Base-by-base conservation (phyloP, 2,888 invertebrate genomes). In the Hypercompe scribonia region DNA sequence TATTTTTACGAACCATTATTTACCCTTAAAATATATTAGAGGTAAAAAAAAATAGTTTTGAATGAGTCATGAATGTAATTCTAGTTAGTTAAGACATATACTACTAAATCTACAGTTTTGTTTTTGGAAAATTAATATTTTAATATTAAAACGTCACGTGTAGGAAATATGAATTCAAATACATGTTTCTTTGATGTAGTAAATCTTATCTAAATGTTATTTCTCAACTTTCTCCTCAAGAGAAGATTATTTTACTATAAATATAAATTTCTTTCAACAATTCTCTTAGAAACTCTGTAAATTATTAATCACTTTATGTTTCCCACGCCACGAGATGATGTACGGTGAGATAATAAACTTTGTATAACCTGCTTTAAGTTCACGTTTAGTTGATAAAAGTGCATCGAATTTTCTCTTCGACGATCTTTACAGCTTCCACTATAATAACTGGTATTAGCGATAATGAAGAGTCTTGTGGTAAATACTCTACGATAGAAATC, bases 251-350 rank as follows among this genome's bases (percentile, higher is more conserved):
- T 24, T 54, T 58, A 58, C 13, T 58, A 28, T 58, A 28, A 28
- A 58, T n/a, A 13, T 58, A 28, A 13, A 58, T 15, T 58, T 58
- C 13, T 28, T 39, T 64, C 13, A 28, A 65, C 10, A 65, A 39
- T 21, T 33, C 24, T 39, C 11, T 5, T 31, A 21, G 21, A 24
- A 33, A 63, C 28, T 28, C 33, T 39, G 15, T 63, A 36, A 68
- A 28, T 36, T 36, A 65, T 65, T 65, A 68, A 71, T 71, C 65
- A 71, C 10, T 15, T 11, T 28, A 28, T 65, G 46, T 33, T 65
- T 75, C 74, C 74, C 74, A 75, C 74, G 74, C 28, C 63, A 33
- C 65, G 18, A 65, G 65, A 61, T 68, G 71, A 61, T 39, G 67
- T 34, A 71, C 36, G 15, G 46, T 31, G 69, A 67, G 74, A 66